Base-by-base conservation (phyloP, 2,888 invertebrate species). In the Dromius quadrimaculatus region DNA sequence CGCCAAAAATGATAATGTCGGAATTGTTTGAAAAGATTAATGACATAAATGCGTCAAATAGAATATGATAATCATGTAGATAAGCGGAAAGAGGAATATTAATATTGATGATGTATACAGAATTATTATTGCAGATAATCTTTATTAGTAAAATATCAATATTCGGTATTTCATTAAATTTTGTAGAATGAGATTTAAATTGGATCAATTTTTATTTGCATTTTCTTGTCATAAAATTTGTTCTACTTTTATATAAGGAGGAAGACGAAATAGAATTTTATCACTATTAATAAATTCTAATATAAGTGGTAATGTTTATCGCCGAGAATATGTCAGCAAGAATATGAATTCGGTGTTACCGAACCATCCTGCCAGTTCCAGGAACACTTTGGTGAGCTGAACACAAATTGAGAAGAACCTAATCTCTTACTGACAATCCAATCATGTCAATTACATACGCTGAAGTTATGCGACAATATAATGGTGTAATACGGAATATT, bases 401-500 rank as follows among this genome's bases (percentile, higher is more conserved):
- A 28, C 28, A 28, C 28, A 8, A 28, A 28, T 28, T 28, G 8
- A 28, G 28, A 28, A 28, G 8, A 28, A 28, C 8, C 4, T 5
- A 8, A 3, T 3, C 8, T 5, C 8, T 28, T 28, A 28, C 3
- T 28, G 28, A 28, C n/a, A n/a, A 43, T 43, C 43, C 43, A 17
- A 43, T 43, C 1, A 1, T 43, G n/a, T 43, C 17, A 17, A 43
- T 43, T 43, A 1, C 17, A 43, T 43, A 43, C 8, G 43, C 17
- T 1, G 2, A 43, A 6, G 15, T 17, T 19, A 43, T 17, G 43
- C 17, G 43, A 17, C 43, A 43, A 43, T 43, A 43, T 43, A 43
- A 43, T 43, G 43, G 43, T 19, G 19, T 43, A 4, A 43, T 43
- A 20, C 4, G 17, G 19, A 43, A 43, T 43, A 43, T 43, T 43